Percentiles rank a stretch among this genome's conserved stretches.
These are phyloP conservation scores for Chymomyza caudatula DNA, from an alignment of 2,888 invertebrate genomes.

Conservation along the genomic window DNA sequence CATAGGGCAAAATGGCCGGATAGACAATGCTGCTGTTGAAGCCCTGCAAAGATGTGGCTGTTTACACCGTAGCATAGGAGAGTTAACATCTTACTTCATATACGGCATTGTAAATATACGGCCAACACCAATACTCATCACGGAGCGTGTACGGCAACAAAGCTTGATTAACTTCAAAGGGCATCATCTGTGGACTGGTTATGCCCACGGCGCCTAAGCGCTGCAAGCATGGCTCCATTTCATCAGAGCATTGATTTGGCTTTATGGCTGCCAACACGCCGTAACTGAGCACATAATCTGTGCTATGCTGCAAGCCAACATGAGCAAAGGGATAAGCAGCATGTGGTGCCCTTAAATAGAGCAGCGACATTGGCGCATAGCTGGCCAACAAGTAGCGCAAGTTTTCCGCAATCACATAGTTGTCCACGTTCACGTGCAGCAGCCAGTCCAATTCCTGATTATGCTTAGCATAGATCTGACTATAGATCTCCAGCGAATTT, in stretches of 20 bases:
- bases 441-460: slow-evolving; percentile 95
- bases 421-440: slow-evolving; percentile 98
- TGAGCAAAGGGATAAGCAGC: slow-evolving; percentile 83
- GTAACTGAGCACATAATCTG: slow-evolving; percentile 94
- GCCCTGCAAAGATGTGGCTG: slow-evolving; percentile 45
- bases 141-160: slow-evolving; percentile 91
- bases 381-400: slow-evolving; percentile 90
- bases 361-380: slow-evolving; percentile 84
- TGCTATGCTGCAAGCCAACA: slow-evolving; percentile 92
- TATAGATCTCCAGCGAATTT: slow-evolving; percentile 95
- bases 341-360: slow-evolving; percentile 93
- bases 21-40: slow-evolving; percentile 89
- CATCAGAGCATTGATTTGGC: slow-evolving; percentile 87
- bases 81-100: slow-evolving; percentile 77
- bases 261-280: slow-evolving; percentile 89
- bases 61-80: background rate
- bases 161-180: slow-evolving; percentile 95
- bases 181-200: slow-evolving; percentile 84
- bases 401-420: slow-evolving; percentile 97
- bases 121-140: slow-evolving; percentile 95
- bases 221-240: slow-evolving; percentile 91
- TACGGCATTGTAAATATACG: slow-evolving; percentile 93
- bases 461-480: slow-evolving; percentile 89
- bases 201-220: slow-evolving; percentile 88
- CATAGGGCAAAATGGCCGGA: slow-evolving; percentile 96